phyloP scores from a whole-genome alignment of 2,797 vertebrate genomes.

The Vipera latastei region DNA sequence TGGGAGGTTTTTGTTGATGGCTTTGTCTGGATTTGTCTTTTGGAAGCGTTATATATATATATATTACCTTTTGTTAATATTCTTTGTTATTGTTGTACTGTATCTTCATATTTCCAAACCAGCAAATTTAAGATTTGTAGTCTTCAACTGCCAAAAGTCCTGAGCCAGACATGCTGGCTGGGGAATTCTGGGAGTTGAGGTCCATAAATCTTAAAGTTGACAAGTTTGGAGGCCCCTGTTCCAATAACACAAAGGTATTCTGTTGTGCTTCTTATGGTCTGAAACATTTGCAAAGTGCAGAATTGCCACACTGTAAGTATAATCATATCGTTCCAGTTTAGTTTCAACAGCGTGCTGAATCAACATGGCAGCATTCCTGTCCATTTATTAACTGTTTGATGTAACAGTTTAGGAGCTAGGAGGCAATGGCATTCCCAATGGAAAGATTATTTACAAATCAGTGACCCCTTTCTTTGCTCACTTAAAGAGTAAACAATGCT shows the following conservation, averaged over 20 bases:
- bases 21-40: not conserved
- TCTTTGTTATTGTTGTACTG: not conserved
- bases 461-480: not conserved
- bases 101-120: not conserved
- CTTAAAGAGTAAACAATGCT: not conserved
- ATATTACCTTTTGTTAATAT: not conserved
- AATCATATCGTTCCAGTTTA: not conserved
- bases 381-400: not conserved
- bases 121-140: not conserved
- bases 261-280: not conserved
- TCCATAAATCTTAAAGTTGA: not conserved
- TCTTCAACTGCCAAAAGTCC: not conserved
- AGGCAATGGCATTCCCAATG: not conserved
- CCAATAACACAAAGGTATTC: not conserved
- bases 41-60: not conserved
- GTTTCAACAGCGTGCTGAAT: not conserved
- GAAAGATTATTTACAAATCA: not conserved
- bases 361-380: not conserved
- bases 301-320: not conserved
- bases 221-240: not conserved
- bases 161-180: not conserved
- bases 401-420: not conserved
- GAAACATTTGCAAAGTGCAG: not conserved
- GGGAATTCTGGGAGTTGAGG: not conserved
- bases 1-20: not conserved